Evolutionary conservation across 64 coral and sea anemone species (phyloP).

Genomic region (Astreopora myriophthalma): DNA sequence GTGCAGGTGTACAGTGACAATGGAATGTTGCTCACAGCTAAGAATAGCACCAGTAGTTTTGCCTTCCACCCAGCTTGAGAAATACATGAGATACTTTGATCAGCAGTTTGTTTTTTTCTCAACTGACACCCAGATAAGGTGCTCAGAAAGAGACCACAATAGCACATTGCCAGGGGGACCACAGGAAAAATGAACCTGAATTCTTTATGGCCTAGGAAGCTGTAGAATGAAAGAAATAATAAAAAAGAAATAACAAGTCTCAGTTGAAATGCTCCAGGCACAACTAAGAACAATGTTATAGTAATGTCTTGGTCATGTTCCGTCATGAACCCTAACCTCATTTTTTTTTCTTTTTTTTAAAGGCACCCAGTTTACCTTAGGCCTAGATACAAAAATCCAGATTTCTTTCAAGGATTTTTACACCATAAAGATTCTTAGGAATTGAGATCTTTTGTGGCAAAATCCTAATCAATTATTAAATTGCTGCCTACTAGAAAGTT

Average conservation of each 20-base stretch:
- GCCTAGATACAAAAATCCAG: too few relatives aligned
- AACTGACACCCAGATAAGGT: not conserved
- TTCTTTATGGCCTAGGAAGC: slow-evolving; percentile 94
- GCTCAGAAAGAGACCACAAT: slow-evolving; percentile 73
- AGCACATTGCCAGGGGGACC: slow-evolving; percentile 88
- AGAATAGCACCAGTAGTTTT: slow-evolving; percentile 21
- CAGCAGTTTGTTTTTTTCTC: not conserved
- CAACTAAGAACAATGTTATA: not conserved
- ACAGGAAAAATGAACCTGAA: slow-evolving; percentile 96
- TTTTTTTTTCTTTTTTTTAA: too few relatives aligned
- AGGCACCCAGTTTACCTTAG: too few relatives aligned
- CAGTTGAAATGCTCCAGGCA: not conserved
- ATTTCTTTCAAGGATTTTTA: too few relatives aligned
- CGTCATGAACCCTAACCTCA: too few relatives aligned
- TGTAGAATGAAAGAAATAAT: not conserved
- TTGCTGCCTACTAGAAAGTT: too few relatives aligned
- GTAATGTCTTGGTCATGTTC: too few relatives aligned
- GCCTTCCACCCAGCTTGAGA: slow-evolving; percentile 27
- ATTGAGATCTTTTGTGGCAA: too few relatives aligned
- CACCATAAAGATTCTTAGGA: too few relatives aligned
- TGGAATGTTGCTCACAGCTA: slow-evolving; percentile 78
- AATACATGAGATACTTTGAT: not conserved
- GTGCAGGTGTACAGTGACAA: slow-evolving; percentile 75
- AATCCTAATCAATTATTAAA: too few relatives aligned
- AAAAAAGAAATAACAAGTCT: not conserved